A percentile compares a stretch with the other conserved stretches of the same genome.
Evolutionary conservation across 1,140 invertebrate genomes (phyloP).

Genomic region (Drosophila ogumai): DNA sequence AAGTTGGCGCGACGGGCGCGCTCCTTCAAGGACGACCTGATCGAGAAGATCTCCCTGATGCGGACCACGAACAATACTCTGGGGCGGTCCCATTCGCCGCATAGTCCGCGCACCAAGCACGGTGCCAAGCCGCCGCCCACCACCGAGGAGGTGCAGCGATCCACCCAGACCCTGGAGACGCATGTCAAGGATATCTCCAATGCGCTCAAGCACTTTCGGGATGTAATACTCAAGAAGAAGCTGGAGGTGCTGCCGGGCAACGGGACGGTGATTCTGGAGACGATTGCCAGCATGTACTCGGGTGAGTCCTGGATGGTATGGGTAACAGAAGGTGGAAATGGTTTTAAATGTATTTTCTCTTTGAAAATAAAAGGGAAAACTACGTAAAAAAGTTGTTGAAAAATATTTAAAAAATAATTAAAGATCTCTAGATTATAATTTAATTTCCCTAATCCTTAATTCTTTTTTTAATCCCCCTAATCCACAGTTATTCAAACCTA

Average conservation of each 20-base stretch:
- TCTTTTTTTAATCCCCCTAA: background rate
- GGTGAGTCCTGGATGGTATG: conserved; percentile 72
- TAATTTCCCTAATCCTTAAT: background rate
- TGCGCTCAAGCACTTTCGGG: conserved; percentile 93
- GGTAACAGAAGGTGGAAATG: background rate
- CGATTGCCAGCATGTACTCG: conserved; percentile 94
- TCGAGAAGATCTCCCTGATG: conserved; percentile 95
- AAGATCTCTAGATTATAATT: background rate
- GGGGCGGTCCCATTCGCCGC: conserved; percentile 87
- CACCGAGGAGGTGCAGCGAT: conserved; percentile 87
- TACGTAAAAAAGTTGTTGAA: too few relatives aligned
- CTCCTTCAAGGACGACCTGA: conserved; percentile 96
- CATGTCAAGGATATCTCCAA: conserved; percentile 90
- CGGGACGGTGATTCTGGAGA: conserved; percentile 96
- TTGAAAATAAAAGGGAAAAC: too few relatives aligned
- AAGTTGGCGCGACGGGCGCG: conserved; percentile 93
- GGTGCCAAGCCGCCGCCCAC: conserved; percentile 81
- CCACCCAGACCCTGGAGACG: conserved; percentile 87
- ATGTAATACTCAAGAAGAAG: conserved; percentile 96
- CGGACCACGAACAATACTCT: conserved; percentile 86
- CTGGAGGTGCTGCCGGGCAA: conserved; percentile 96
- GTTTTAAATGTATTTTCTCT: too few relatives aligned
- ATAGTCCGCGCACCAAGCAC: conserved; percentile 87
- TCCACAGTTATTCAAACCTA: conserved; percentile 86
- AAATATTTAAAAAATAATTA: too few relatives aligned